Percentiles rank a stretch among this genome's conserved stretches.
Conservation (phyloP, 2,797 vertebrate species). For the Sciurus vulgaris region DNA sequence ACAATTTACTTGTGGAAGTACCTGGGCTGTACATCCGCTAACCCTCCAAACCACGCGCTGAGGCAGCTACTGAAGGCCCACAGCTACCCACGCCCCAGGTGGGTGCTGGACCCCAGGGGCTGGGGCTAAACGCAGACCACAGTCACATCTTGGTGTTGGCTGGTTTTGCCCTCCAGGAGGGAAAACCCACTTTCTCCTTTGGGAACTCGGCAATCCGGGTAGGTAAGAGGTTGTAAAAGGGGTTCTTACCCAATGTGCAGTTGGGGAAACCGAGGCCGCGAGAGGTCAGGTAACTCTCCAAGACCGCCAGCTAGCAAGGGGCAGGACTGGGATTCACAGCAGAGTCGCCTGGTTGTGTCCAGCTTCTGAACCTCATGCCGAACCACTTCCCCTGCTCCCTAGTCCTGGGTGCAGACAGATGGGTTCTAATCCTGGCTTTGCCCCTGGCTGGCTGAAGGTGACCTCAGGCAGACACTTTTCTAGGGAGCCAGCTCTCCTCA, state of each 20-base stretch:
- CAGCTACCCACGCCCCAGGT: not conserved
- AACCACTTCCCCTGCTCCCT: fast-evolving
- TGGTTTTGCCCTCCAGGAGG: not conserved
- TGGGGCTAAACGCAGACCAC: not conserved
- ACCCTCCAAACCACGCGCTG: not conserved
- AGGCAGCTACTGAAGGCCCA: not conserved
- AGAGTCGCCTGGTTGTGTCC: fast-evolving
- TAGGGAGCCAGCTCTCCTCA: not conserved
- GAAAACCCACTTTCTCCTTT: not conserved
- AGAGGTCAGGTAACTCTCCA: fast-evolving
- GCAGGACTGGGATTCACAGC: fast-evolving
- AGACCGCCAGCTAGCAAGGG: not conserved
- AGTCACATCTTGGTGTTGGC: not conserved
- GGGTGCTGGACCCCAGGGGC: fast-evolving
- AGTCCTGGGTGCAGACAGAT: fast-evolving
- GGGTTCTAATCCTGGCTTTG: not conserved
- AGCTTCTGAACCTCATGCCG: not conserved
- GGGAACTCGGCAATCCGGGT: not conserved
- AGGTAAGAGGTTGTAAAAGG: not conserved
- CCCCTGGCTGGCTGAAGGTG: fast-evolving
- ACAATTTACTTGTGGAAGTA: not conserved
- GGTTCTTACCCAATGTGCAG: not conserved
- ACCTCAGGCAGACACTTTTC: not conserved
- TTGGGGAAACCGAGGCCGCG: not conserved
- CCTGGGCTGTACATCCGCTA: no score